phyloP scores from a whole-genome alignment of 2,113 vertebrate genomes.

The Perccottus glenii region DNA sequence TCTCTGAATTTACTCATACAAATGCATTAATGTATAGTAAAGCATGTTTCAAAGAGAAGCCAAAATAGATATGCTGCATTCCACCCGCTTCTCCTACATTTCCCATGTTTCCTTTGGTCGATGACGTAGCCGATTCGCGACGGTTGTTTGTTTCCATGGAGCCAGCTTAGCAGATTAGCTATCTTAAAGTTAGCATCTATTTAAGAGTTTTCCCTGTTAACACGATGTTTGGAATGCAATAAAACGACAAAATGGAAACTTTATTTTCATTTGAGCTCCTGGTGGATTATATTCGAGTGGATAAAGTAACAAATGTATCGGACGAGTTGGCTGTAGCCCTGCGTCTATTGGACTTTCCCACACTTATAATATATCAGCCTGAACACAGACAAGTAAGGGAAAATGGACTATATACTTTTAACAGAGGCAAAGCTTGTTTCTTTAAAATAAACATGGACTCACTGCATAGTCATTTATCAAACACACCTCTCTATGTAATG shows the following conservation, averaged over 20 bases:
- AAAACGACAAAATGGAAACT: slow-evolving; percentile 47
- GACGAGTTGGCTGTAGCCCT: slow-evolving; percentile 80
- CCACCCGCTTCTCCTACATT: slow-evolving; percentile 13
- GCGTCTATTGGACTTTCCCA: slow-evolving; percentile 86
- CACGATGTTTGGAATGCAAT: slow-evolving; percentile 45
- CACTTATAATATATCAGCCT: slow-evolving; percentile 81
- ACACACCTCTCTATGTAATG: slow-evolving; percentile 77
- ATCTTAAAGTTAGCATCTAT: not conserved
- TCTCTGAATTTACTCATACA: too few species aligned
- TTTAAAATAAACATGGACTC: slow-evolving; percentile 77
- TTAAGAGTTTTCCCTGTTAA: not conserved
- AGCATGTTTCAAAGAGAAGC: too few species aligned
- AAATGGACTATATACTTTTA: slow-evolving; percentile 52
- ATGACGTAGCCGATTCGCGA: slow-evolving; percentile 59
- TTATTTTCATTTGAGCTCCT: slow-evolving; percentile 86
- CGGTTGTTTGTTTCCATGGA: slow-evolving; percentile 69
- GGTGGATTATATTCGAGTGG: slow-evolving; percentile 80
- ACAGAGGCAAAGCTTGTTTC: slow-evolving; percentile 88
- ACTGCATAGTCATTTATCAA: slow-evolving; percentile 61
- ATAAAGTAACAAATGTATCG: slow-evolving; percentile 26
- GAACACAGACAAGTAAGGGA: not conserved
- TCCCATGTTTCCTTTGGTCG: slow-evolving; percentile 8
- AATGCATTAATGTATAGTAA: too few species aligned
- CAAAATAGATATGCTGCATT: too few species aligned
- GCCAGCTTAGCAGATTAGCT: slow-evolving; percentile 25